Evolutionary conservation across 2,113 vertebrate genomes (phyloP).

Genomic region (Oryzias melastigma): DNA sequence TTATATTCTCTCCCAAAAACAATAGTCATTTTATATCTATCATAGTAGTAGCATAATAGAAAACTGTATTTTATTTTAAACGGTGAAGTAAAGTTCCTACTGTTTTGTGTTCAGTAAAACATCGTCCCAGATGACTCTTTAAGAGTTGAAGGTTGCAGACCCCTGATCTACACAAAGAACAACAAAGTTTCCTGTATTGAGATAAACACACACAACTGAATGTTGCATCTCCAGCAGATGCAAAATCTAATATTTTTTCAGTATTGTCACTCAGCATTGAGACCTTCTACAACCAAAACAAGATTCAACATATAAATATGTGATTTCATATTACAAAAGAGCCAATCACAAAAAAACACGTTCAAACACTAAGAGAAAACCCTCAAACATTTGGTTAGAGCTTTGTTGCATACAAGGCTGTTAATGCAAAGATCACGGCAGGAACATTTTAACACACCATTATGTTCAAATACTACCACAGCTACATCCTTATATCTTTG

Average conservation of each 20-base stretch:
- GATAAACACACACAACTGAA: constrained; percentile 4
- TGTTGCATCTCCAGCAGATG: constrained; percentile 8
- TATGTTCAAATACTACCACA: constrained; percentile 57
- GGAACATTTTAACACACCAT: constrained; percentile 41
- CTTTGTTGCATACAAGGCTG: constrained; percentile 8
- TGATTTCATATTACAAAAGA: neutral
- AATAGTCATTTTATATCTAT: no score
- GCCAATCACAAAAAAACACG: constrained; percentile 6
- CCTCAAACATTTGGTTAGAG: constrained; percentile 1
- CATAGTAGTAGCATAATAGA: no score
- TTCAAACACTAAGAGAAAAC: neutral
- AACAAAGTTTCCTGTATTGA: neutral
- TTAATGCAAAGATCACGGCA: constrained; percentile 25
- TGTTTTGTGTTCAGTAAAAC: no score
- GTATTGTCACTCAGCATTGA: neutral
- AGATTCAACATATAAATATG: neutral
- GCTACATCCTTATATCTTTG: constrained; percentile 58
- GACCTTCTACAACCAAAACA: constrained; percentile 1
- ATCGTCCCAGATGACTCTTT: no score
- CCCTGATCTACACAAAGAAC: no score
- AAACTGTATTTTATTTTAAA: no score
- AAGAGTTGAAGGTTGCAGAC: no score
- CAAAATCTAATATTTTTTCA: neutral
- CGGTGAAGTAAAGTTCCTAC: no score
- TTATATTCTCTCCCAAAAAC: no score